Evolutionary conservation across 2,797 vertebrate species (phyloP).

Genomic region (Halcyon chelicuti): DNA sequence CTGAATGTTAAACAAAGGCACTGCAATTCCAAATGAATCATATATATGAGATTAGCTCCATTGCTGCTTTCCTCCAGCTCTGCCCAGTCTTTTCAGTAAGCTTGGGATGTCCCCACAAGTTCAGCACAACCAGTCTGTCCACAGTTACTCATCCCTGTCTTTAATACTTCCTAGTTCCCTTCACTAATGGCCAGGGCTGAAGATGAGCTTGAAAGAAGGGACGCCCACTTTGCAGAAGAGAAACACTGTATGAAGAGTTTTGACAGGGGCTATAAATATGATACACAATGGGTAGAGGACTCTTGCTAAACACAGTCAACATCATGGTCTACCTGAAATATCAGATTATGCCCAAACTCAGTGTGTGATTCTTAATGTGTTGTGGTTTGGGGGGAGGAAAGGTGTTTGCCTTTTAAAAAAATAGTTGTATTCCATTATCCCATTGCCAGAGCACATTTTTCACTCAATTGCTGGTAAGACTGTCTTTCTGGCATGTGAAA

Average conservation of each 20-base stretch:
- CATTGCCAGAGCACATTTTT: background rate
- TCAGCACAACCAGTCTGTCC: background rate
- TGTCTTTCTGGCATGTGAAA: background rate
- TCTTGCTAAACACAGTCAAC: background rate
- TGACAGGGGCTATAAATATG: background rate
- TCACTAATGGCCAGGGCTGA: background rate
- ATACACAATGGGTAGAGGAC: background rate
- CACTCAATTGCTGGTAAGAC: background rate
- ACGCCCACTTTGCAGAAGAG: background rate
- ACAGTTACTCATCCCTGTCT: background rate
- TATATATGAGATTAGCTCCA: background rate
- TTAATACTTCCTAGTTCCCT: background rate
- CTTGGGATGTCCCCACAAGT: background rate
- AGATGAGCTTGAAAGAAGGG: background rate
- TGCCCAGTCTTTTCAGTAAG: background rate
- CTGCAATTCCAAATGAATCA: background rate
- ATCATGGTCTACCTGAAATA: background rate
- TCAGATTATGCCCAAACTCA: background rate
- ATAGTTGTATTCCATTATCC: background rate
- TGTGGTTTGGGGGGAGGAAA: rapidly evolving
- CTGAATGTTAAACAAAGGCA: background rate
- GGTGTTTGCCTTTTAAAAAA: background rate
- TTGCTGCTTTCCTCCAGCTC: background rate
- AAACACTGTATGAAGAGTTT: background rate
- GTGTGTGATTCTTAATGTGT: background rate